Base-by-base conservation (phyloP, 2,888 invertebrate genomes). In the Drosophila anomalipes region DNA sequence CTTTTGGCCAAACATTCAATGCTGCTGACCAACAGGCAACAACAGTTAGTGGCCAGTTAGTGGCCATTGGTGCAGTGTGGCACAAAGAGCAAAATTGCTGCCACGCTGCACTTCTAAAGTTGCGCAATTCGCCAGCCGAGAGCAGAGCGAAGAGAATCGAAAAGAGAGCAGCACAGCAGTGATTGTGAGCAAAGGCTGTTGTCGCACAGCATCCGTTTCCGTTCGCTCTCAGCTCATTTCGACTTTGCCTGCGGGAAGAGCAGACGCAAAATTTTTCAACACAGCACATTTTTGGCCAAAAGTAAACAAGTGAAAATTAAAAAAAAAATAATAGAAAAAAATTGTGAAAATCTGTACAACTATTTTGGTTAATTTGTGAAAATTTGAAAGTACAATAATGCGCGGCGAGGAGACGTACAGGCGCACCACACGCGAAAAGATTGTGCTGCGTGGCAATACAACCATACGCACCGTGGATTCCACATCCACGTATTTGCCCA, bases 401-500 rank as follows among this genome's bases (percentile, higher is more conserved):
- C 92, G 93, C 44, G 91, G 91, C 41, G 94, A 93, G 74, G 93
- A 93, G 77, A 93, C 92, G 35, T 93, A 91, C 85, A 92, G 93
- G 59, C 92, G 93, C 67, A 91, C 94, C 58, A 93, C 94, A 76
- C 93, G 94, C 70, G 93, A 93, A 86, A 93, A 93, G 88, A 82
- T 93, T 77, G 92, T 93, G 59, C 83, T 93, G 67, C 92, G 92
- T 54, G 93, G 93, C 12, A 93, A 93, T 79, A 93, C 93, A 56
- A 91, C 94, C 56, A 93, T 93, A 74, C 92, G 93, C 70, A 93
- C 93, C 49, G 82, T 93, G 86, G 93, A 93, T 79, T 93, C 93
- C 69, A 93, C 93, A 71, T 93, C 93, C 79, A 93, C 93, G 41
- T 93, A 93, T 90, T 81, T 93, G 73, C 94, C 94, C 62, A 82